Evolutionary conservation across 2,113 vertebrate species (phyloP).

Genomic region (Coryphaenoides rupestris): DNA sequence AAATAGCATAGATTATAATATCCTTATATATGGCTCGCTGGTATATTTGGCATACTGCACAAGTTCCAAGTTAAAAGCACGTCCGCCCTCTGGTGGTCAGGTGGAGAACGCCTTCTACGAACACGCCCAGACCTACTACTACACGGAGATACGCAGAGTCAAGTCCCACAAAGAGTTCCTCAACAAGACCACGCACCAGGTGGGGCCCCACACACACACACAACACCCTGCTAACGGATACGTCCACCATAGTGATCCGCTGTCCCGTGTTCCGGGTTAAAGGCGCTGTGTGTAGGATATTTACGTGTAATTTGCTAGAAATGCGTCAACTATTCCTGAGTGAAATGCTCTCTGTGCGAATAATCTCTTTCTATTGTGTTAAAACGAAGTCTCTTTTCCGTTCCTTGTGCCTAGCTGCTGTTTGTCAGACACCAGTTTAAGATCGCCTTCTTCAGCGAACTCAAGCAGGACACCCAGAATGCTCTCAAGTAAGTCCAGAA

Average conservation of each 20-base stretch:
- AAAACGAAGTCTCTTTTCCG: not conserved
- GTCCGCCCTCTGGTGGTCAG: constrained; percentile 57
- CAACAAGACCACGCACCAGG: constrained; percentile 99
- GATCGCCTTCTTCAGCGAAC: constrained; percentile 96
- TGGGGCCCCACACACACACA: constrained; percentile 37
- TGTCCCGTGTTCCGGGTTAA: too few species aligned
- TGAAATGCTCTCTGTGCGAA: too few species aligned
- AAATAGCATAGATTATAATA: too few species aligned
- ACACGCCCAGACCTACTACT: constrained; percentile 96
- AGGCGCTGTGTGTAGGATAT: too few species aligned
- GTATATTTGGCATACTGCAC: not conserved
- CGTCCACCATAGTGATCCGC: not conserved
- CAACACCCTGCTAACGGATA: not conserved
- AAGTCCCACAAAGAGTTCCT: constrained; percentile 98
- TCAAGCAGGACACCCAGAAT: constrained; percentile 97
- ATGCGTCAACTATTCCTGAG: too few species aligned
- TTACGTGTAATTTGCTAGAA: too few species aligned
- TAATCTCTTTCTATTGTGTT: too few species aligned
- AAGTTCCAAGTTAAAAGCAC: not conserved
- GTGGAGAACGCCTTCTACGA: constrained; percentile 99
- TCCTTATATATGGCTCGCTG: too few species aligned
- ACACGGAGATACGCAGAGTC: constrained; percentile 92
- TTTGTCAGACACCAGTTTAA: constrained; percentile 99
- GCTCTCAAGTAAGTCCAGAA: constrained; percentile 87
- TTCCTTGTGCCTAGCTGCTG: constrained; percentile 80